Evolutionary conservation across 2,797 vertebrate species (phyloP).

Genomic region (Iguana delicatissima): DNA sequence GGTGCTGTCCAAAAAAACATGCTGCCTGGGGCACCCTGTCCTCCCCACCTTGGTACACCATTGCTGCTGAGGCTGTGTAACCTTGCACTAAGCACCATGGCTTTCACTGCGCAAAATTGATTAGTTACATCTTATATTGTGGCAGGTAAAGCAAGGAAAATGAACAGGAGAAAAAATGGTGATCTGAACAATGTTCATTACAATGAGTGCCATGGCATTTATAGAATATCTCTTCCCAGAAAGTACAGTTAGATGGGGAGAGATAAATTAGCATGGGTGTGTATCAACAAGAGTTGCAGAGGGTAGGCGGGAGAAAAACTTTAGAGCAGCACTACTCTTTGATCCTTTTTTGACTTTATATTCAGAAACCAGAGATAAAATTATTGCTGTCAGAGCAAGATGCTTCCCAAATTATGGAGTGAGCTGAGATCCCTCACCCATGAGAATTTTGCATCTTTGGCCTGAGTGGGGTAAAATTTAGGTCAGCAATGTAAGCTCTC

Average conservation of each 20-base stretch:
- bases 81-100: constrained; percentile 32
- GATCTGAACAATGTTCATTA: constrained; percentile 47
- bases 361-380: constrained; percentile 52
- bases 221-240: not conserved
- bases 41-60: no score
- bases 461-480: constrained; percentile 58
- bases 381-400: constrained; percentile 15
- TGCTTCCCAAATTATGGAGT: constrained; percentile 14
- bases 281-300: constrained; percentile 48
- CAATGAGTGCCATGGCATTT: constrained; percentile 33
- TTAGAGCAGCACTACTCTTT: constrained; percentile 70
- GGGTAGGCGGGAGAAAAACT: constrained; percentile 41
- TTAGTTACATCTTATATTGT: constrained; percentile 55
- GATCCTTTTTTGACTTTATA: constrained; percentile 63
- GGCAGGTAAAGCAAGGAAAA: constrained; percentile 59
- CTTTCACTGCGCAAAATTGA: constrained; percentile 59
- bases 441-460: constrained; percentile 45
- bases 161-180: constrained; percentile 51
- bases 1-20: no score
- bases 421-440: constrained; percentile 28
- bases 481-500: constrained; percentile 51
- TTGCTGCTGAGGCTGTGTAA: constrained; percentile 31
- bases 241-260: constrained; percentile 49
- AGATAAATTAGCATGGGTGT: constrained; percentile 60
- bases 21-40: no score